Evolutionary conservation across 2,797 vertebrate genomes (phyloP).

Genomic region (Oryzias sinensis): DNA sequence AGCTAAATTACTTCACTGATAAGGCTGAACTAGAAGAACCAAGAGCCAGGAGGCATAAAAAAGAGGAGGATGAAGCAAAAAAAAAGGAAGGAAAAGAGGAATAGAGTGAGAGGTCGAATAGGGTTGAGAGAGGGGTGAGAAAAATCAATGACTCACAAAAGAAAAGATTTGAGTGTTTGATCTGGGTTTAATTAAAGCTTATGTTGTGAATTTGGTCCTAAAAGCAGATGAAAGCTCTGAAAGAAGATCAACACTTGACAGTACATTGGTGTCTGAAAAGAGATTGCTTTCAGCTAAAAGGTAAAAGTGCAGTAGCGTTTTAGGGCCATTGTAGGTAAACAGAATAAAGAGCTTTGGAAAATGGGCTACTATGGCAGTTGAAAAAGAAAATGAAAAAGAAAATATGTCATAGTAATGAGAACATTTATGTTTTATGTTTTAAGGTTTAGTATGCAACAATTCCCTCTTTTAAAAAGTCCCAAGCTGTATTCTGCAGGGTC

Average conservation of each 20-base stretch:
- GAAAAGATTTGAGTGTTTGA: conserved; percentile 42
- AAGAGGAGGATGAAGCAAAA: conserved; percentile 52
- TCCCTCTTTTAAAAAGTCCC: too few relatives aligned
- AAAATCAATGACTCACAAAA: conserved; percentile 64
- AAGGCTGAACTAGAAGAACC: conserved; percentile 85
- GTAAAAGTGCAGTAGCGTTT: conserved; percentile 5
- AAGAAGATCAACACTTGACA: conserved; percentile 8
- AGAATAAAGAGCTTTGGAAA: too few relatives aligned
- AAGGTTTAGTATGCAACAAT: too few relatives aligned
- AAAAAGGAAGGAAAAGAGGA: conserved; percentile 42
- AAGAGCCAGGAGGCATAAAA: conserved; percentile 83
- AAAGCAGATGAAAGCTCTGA: conserved; percentile 17
- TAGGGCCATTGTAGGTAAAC: background rate
- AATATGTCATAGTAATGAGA: too few relatives aligned
- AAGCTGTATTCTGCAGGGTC: too few relatives aligned
- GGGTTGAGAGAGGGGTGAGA: conserved; percentile 33
- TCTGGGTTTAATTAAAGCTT: conserved; percentile 46
- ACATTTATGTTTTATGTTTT: too few relatives aligned
- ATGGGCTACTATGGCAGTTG: too few relatives aligned
- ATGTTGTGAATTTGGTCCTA: conserved; percentile 24
- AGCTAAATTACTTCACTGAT: conserved; percentile 92
- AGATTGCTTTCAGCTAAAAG: background rate
- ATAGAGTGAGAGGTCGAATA: conserved; percentile 37
- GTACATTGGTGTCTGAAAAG: background rate
- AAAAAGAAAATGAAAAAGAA: too few relatives aligned